A percentile compares a stretch with the other conserved stretches of the same genome.
Evolutionary conservation across 2,113 vertebrate species (phyloP).

Genomic region (Trichechus manatus): DNA sequence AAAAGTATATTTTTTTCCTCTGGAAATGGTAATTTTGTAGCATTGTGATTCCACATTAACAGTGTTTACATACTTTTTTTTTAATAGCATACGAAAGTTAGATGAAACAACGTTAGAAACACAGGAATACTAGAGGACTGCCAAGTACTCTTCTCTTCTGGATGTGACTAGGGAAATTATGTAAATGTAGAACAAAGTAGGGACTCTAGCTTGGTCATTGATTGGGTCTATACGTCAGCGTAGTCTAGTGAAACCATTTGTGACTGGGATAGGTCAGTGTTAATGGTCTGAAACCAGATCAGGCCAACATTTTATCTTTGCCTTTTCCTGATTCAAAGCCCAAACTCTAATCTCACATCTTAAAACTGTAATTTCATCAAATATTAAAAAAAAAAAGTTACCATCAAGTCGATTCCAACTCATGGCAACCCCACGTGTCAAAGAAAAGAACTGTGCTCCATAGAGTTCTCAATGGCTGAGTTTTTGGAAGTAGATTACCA

Average conservation of each 20-base stretch:
- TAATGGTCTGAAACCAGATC: neutral
- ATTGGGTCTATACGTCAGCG: accelerated
- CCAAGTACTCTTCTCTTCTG: neutral
- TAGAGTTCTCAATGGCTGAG: neutral
- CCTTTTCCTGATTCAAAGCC: neutral
- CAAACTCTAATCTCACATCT: neutral
- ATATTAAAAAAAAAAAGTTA: neutral
- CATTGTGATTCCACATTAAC: neutral
- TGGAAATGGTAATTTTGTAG: neutral
- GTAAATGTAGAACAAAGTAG: neutral
- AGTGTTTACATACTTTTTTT: neutral
- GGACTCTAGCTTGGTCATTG: accelerated
- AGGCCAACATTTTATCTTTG: neutral
- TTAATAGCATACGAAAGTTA: neutral
- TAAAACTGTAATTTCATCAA: neutral
- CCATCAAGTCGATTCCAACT: neutral
- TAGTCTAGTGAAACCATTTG: neutral
- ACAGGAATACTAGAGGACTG: neutral
- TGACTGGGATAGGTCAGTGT: neutral
- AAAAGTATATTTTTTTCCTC: neutral
- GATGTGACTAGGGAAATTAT: neutral
- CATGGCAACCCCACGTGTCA: neutral
- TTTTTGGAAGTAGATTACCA: neutral
- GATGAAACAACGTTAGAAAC: neutral
- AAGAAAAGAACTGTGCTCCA: neutral